phyloP scores from a whole-genome alignment of 1,140 invertebrate species.

The Bombus vancouverensis region DNA sequence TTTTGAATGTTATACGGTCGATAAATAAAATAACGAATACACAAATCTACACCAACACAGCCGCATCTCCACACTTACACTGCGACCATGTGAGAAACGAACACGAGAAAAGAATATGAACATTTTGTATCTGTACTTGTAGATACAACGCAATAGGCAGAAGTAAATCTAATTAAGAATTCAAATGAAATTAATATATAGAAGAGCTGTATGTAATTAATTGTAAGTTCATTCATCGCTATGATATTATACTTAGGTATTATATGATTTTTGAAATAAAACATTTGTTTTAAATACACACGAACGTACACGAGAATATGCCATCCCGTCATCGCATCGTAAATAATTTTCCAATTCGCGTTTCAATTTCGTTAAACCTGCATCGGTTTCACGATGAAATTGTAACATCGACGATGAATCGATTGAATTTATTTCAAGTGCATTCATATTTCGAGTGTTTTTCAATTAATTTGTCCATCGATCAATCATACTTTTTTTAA shows the following conservation, averaged over 20 bases:
- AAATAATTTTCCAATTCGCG: not conserved
- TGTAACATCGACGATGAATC: too few species aligned
- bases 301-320: slow-evolving; percentile 52
- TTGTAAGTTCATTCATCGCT: slow-evolving; percentile 71
- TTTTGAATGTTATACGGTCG: slow-evolving; percentile 57
- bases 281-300: slow-evolving; percentile 81
- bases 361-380: not conserved
- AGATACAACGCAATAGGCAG: slow-evolving; percentile 80
- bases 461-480: not conserved
- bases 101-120: slow-evolving; percentile 59
- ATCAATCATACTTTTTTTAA: not conserved
- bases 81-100: slow-evolving; percentile 25
- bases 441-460: too few species aligned
- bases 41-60: not conserved
- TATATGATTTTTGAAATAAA: slow-evolving; percentile 82
- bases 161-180: slow-evolving; percentile 79
- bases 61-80: not conserved
- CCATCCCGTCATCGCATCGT: slow-evolving; percentile 18
- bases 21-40: slow-evolving; percentile 17
- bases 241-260: slow-evolving; percentile 79
- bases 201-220: slow-evolving; percentile 78
- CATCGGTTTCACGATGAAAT: too few species aligned
- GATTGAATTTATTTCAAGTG: too few species aligned
- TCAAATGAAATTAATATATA: slow-evolving; percentile 81
- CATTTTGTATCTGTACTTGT: slow-evolving; percentile 80